These are phyloP conservation scores for Trialeurodes vaporariorum DNA, from an alignment of 1,140 invertebrate species.

Conservation along the genomic window DNA sequence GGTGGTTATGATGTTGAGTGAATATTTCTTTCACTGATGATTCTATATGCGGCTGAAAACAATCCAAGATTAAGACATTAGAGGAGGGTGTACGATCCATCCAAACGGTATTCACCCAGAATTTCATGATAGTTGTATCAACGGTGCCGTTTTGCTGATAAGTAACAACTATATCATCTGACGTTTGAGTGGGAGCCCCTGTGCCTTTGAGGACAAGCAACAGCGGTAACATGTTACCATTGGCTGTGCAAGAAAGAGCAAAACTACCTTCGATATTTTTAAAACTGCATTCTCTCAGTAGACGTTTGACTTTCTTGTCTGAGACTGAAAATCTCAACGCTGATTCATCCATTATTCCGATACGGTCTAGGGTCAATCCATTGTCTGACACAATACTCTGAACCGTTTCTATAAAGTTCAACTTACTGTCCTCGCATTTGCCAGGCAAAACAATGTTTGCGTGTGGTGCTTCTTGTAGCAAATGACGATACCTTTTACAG, in stretches of 20 bases:
- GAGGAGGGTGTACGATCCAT: neutral
- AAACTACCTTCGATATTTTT: neutral
- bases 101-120: neutral
- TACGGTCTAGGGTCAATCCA: neutral
- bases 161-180: neutral
- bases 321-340: neutral
- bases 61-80: neutral
- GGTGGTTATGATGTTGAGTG: neutral
- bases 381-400: neutral
- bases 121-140: neutral
- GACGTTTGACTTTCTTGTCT: neutral
- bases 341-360: neutral
- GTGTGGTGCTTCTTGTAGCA: neutral
- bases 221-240: neutral
- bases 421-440: neutral
- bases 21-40: neutral
- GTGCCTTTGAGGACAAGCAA: neutral
- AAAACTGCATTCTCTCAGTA: neutral
- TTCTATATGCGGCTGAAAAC: neutral
- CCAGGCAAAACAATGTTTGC: neutral
- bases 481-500: neutral
- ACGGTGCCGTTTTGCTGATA: neutral
- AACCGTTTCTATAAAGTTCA: neutral
- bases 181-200: neutral
- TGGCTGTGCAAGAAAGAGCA: neutral